These are phyloP conservation scores for Falco concolor DNA, from an alignment of 2,797 vertebrate genomes.

Conservation along the genomic window DNA sequence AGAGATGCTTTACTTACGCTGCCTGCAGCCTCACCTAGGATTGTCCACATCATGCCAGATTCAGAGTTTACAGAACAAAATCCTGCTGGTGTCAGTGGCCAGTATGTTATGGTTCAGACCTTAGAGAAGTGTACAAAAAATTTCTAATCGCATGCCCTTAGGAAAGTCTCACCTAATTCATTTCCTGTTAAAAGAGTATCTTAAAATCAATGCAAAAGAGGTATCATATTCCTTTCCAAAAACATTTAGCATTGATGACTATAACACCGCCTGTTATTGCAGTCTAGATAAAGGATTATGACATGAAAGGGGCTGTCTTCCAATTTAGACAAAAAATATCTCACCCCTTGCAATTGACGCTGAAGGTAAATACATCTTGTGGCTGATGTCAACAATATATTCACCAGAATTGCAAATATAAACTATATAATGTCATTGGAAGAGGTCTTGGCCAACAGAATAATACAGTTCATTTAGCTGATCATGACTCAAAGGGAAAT, in stretches of 20 bases:
- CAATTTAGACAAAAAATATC: not conserved
- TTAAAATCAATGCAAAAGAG: not conserved
- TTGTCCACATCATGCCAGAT: not conserved
- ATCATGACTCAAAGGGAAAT: constrained; percentile 8
- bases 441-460: not conserved
- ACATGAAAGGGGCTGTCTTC: not conserved
- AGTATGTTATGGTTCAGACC: not conserved
- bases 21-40: not conserved
- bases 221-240: not conserved
- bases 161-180: not conserved
- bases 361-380: not conserved
- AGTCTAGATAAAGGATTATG: not conserved
- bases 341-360: not conserved
- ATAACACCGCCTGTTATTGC: not conserved
- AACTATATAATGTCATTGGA: not conserved
- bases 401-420: not conserved
- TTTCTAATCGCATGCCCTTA: not conserved
- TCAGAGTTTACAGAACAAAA: not conserved
- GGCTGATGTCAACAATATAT: not conserved
- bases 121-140: not conserved
- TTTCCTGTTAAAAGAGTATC: not conserved
- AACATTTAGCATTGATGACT: not conserved
- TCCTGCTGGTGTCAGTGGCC: not conserved
- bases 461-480: not conserved
- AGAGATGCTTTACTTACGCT: not conserved